Evolutionary conservation across 1,140 invertebrate species (phyloP).

Genomic region (Drosophila athabasca): DNA sequence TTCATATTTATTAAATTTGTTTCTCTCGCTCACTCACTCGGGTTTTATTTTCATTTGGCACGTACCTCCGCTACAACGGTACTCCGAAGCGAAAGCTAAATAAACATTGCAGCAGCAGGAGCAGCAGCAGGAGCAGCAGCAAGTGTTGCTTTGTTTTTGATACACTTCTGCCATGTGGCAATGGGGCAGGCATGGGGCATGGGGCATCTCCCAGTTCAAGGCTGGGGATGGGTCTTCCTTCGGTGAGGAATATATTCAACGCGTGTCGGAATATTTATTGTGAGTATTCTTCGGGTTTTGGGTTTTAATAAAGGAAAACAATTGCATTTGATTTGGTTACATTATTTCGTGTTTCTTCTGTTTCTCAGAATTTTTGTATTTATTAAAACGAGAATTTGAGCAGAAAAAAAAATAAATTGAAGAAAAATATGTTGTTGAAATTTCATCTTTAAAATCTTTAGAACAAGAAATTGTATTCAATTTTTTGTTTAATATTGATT

Average conservation of each 20-base stretch:
- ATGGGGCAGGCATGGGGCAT: background rate
- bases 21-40: slow-evolving; percentile 23
- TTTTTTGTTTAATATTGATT: too few species aligned
- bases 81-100: slow-evolving; percentile 42
- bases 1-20: slow-evolving; percentile 80
- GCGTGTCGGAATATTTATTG: slow-evolving; percentile 19
- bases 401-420: too few species aligned
- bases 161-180: background rate
- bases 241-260: slow-evolving; percentile 4
- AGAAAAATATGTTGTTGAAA: too few species aligned
- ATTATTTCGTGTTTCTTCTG: too few species aligned
- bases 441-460: too few species aligned
- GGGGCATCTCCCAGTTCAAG: too few species aligned
- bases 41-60: slow-evolving; percentile 77
- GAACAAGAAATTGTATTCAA: too few species aligned
- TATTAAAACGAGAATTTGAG: too few species aligned
- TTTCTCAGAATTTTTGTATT: too few species aligned
- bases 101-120: slow-evolving; percentile 41
- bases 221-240: too few species aligned
- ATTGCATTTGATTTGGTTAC: slow-evolving; percentile 7
- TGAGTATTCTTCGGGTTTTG: slow-evolving; percentile 1
- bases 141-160: slow-evolving; percentile 32
- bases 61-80: slow-evolving; percentile 35
- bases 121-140: too few species aligned
- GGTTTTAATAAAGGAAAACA: slow-evolving; percentile 37